Evolutionary conservation across 1,140 invertebrate species (phyloP).

Genomic region (Caenorhabditis briggsae): DNA sequence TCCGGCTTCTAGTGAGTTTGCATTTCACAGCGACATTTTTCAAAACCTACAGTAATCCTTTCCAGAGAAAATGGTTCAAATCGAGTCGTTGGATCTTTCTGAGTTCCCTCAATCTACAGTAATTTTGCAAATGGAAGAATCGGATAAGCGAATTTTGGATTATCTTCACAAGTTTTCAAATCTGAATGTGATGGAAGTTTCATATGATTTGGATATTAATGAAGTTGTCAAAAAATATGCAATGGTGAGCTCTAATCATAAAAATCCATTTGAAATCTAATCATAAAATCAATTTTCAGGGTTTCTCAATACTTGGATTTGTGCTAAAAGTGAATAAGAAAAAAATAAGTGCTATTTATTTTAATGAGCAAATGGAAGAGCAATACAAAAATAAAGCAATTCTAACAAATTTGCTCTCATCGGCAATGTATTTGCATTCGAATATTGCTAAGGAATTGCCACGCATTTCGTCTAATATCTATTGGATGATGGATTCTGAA

Average conservation of each 20-base stretch:
- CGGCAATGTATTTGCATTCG: not conserved
- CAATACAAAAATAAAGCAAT: not conserved
- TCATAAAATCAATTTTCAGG: not conserved
- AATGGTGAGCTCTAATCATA: not conserved
- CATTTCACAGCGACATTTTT: not conserved
- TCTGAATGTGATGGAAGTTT: not conserved
- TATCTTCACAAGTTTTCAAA: not conserved
- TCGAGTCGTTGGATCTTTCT: not conserved
- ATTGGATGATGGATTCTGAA: constrained; percentile 1
- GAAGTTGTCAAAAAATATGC: not conserved
- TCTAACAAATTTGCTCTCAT: not conserved
- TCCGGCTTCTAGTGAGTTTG: not conserved
- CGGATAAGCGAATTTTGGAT: not conserved
- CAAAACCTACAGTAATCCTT: not conserved
- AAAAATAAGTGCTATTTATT: not conserved
- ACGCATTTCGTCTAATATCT: not conserved
- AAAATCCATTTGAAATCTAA: not conserved
- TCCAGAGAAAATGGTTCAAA: not conserved
- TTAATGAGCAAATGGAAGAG: not conserved
- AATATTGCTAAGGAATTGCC: not conserved
- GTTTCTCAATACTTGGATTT: not conserved
- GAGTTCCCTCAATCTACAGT: not conserved
- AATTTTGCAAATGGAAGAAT: not conserved
- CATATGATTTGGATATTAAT: not conserved
- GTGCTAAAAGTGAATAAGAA: not conserved